These are phyloP conservation scores for Plutomurus gul DNA, from an alignment of 1,140 invertebrate species.

Conservation along the genomic window DNA sequence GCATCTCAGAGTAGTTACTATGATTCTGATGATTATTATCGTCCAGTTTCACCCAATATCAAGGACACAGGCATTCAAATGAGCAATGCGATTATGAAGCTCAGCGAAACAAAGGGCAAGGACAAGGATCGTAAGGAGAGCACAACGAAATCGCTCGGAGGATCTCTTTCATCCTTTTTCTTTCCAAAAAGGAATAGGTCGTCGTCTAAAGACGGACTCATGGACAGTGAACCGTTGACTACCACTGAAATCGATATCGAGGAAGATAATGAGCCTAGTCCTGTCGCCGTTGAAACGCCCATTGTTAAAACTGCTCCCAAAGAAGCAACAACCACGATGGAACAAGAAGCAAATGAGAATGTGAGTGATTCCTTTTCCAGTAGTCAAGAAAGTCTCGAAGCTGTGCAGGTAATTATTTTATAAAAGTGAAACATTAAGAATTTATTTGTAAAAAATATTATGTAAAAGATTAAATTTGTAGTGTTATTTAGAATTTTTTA, in stretches of 20 bases:
- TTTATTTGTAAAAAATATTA: no score
- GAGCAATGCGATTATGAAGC: not conserved
- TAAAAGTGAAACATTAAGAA: no score
- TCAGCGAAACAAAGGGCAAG: not conserved
- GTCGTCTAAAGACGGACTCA: not conserved
- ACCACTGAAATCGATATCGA: not conserved
- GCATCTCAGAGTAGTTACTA: not conserved
- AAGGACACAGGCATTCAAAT: slow-evolving; percentile 17
- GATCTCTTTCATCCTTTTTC: not conserved
- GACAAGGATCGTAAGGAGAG: not conserved
- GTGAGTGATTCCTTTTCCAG: no score
- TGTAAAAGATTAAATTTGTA: no score
- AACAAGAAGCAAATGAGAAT: no score
- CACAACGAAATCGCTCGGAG: not conserved
- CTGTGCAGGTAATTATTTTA: not conserved
- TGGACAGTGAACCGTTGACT: not conserved
- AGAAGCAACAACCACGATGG: not conserved
- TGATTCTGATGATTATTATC: not conserved
- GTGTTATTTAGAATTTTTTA: no score
- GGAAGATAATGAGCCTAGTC: not conserved
- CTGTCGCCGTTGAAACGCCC: not conserved
- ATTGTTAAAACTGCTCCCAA: not conserved
- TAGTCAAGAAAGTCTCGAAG: not conserved
- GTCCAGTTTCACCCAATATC: not conserved
- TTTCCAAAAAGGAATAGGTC: not conserved